Conservation (phyloP, 2,888 invertebrate species). For the Aplocera efformata region DNA sequence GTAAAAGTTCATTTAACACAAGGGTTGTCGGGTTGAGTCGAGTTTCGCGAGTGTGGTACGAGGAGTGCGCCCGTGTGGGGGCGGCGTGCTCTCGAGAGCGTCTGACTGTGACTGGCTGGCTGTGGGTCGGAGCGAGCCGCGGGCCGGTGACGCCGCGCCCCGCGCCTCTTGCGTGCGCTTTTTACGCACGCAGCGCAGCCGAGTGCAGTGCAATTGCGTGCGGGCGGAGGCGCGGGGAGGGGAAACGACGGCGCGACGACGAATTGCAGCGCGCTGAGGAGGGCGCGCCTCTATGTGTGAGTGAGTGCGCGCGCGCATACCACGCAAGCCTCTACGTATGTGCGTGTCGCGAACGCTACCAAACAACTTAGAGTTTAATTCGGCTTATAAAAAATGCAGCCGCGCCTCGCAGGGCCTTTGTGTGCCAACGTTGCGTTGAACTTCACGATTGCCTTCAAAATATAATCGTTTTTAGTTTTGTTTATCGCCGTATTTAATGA, state of each 20-base stretch:
- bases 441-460: conserved; percentile 59
- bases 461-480: conserved; percentile 41
- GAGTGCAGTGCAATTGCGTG: conserved; percentile 79
- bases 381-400: conserved; percentile 68
- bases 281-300: conserved; percentile 61
- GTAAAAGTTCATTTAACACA: conserved; percentile 57
- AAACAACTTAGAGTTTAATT: conserved; percentile 67
- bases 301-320: conserved; percentile 64
- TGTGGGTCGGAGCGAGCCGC: conserved; percentile 47
- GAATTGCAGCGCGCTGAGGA: conserved; percentile 77
- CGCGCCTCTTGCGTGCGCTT: conserved; percentile 76
- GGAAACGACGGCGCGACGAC: conserved; percentile 53
- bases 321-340: conserved; percentile 29
- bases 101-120: conserved; percentile 64
- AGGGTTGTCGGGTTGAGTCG: conserved; percentile 47
- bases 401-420: conserved; percentile 61
- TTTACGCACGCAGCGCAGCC: conserved; percentile 73
- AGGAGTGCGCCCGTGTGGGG: conserved; percentile 60
- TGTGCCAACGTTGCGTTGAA: conserved; percentile 68
- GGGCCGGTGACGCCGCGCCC: conserved; percentile 48
- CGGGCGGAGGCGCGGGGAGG: conserved; percentile 55
- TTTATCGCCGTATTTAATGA: conserved; percentile 14
- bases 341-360: conserved; percentile 49
- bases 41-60: conserved; percentile 53
- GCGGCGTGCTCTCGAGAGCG: conserved; percentile 74